phyloP scores from a whole-genome alignment of 2,113 vertebrate species.

The Etia nguti region DNA sequence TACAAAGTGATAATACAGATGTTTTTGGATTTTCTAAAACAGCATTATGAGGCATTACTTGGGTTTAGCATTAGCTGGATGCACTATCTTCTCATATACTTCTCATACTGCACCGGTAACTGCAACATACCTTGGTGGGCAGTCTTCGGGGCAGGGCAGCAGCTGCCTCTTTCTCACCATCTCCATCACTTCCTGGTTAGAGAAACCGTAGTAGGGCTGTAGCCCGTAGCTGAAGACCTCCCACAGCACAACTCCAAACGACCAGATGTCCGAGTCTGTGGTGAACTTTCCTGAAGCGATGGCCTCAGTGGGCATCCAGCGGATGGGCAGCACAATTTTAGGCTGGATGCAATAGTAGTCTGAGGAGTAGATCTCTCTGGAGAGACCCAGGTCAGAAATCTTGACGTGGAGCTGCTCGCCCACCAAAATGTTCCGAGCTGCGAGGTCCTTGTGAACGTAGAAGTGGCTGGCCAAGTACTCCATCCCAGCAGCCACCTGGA shows the following conservation, averaged over 20 bases:
- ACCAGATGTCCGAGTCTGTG: slow-evolving; percentile 95
- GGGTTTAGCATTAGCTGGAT: not conserved
- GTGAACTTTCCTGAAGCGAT: slow-evolving; percentile 95
- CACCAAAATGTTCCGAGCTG: slow-evolving; percentile 91
- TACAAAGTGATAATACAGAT: not conserved
- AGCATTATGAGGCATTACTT: not conserved
- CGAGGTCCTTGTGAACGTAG: slow-evolving; percentile 94
- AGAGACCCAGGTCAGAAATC: slow-evolving; percentile 95
- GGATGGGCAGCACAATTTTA: slow-evolving; percentile 89
- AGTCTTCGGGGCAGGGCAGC: slow-evolving; percentile 94
- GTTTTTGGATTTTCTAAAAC: not conserved
- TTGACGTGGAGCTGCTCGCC: slow-evolving; percentile 96
- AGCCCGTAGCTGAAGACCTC: slow-evolving; percentile 98
- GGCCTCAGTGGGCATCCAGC: slow-evolving; percentile 96
- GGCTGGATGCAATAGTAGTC: slow-evolving; percentile 93
- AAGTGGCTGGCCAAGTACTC: slow-evolving; percentile 92
- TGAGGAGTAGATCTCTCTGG: slow-evolving; percentile 89
- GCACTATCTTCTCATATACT: not conserved
- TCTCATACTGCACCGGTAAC: not conserved
- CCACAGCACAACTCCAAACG: slow-evolving; percentile 94
- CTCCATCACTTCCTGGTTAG: slow-evolving; percentile 97
- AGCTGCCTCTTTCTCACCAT: slow-evolving; percentile 95
- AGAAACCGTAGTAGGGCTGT: slow-evolving; percentile 95
- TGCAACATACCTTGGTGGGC: slow-evolving; percentile 75
- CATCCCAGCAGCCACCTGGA: slow-evolving; percentile 89